Evolutionary conservation across 2,113 vertebrate species (phyloP).

Genomic region (Daubentonia madagascariensis): DNA sequence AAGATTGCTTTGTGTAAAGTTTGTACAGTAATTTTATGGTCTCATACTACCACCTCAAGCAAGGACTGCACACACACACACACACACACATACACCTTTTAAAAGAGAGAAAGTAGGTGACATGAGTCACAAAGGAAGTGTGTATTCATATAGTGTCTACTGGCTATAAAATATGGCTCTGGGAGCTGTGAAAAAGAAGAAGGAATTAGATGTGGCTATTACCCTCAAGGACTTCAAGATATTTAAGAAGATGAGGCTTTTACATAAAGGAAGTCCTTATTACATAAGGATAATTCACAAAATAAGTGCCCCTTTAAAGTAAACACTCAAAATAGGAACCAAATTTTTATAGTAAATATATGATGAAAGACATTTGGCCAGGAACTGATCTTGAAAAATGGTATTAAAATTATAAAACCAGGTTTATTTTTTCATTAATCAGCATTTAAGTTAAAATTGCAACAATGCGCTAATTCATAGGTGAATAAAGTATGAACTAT

Average conservation of each 20-base stretch:
- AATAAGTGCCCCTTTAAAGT: not conserved
- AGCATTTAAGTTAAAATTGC: conserved; percentile 7
- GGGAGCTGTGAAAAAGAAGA: not conserved
- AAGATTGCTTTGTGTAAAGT: not conserved
- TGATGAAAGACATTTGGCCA: not conserved
- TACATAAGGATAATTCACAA: not conserved
- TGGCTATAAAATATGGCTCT: not conserved
- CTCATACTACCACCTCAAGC: not conserved
- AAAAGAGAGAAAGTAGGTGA: not conserved
- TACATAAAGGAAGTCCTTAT: not conserved
- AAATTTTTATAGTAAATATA: not conserved
- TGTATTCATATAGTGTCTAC: not conserved
- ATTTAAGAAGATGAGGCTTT: not conserved
- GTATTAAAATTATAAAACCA: not conserved
- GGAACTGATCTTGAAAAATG: not conserved
- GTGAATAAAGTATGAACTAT: not conserved
- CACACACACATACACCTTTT: not conserved
- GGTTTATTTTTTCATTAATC: not conserved
- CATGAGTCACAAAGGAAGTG: not conserved
- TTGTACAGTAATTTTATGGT: not conserved
- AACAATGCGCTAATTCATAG: not conserved
- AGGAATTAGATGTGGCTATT: not conserved
- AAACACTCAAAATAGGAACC: not conserved
- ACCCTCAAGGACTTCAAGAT: not conserved
- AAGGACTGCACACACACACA: not conserved